Base-by-base conservation (phyloP, 2,113 vertebrate genomes). In the Caretta caretta region DNA sequence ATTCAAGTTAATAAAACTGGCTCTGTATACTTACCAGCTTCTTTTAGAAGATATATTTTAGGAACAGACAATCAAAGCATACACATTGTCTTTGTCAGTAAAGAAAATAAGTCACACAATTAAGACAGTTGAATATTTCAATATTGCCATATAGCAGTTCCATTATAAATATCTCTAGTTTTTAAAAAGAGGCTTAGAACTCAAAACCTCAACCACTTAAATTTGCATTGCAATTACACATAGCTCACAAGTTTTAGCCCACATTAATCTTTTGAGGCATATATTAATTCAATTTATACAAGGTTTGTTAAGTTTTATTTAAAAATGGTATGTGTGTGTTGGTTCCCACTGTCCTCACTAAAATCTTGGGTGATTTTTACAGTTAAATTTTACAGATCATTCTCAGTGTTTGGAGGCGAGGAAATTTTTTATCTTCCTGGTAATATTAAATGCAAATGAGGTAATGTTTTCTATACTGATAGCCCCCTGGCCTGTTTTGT, bases 81-180 rank as follows among this genome's bases (percentile, higher is more conserved):
- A 51, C 0, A 0, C 59, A 93, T 94, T 92, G 91, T 57, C 59
- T 91, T 75, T 86, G 31, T 81, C 88, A 90, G 10, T 92, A 91
- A 83, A 86, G 78, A 31, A 75, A 93, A 78, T 57, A 92, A 62
- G 80, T 95, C 72, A 17, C 82, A 42, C 25, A 86, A 31, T 90
- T 92, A 90, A 86, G 84, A 38, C 12, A 17, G 57, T 59, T 95
- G 46, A 25, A 76, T 90, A 94, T 96, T 91, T 87, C 82, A 29
- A 27, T 84, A 49, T 48, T 75, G 38, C n/a, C 88, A 0, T 85
- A 29, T 24, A 90, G 57, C 65, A 79, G 16, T 95, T 92, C 24
- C 83, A 42, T 59, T 83, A 81, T 80, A 57, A n/a, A 90, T 89
- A 90, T 88, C 42, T 92, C 57, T 2, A 1, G 1, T 50, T 96